Conservation (phyloP, 2,888 invertebrate species). For the Reticulitermes lucifugus region DNA sequence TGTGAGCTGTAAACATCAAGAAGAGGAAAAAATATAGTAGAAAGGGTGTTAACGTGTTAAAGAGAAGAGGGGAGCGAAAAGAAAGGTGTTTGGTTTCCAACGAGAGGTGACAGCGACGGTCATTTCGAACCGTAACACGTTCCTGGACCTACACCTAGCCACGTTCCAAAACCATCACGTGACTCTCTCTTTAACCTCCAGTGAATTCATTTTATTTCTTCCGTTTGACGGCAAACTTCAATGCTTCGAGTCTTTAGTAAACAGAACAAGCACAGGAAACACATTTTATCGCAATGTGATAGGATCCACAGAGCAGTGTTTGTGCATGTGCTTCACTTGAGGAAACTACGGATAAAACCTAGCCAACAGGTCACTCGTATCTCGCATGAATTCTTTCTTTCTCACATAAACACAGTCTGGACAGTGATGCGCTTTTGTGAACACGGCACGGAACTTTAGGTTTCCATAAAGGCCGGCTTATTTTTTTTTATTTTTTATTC, state of each 20-base stretch:
- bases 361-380: no score
- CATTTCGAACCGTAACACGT: slow-evolving; percentile 37
- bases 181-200: slow-evolving; percentile 3
- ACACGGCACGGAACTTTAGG: no score
- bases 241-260: neutral
- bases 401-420: no score
- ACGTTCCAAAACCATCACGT: neutral
- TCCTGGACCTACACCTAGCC: slow-evolving; percentile 12
- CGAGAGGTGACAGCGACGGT: slow-evolving; percentile 1
- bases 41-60: slow-evolving; percentile 21
- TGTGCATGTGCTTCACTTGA: no score
- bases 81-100: slow-evolving; percentile 33
- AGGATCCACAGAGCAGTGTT: no score
- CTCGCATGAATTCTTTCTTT: no score
- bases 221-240: slow-evolving; percentile 10
- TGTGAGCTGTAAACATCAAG: slow-evolving; percentile 29
- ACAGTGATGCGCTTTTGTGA: no score
- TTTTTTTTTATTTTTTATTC: no score
- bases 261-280: no score
- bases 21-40: slow-evolving; percentile 21
- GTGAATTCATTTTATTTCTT: slow-evolving; percentile 7
- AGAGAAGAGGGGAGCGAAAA: neutral
- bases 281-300: no score
- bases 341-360: no score
- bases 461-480: no score